These are phyloP conservation scores for Chrysocyon brachyurus DNA, from an alignment of 2,797 vertebrate genomes.

Conservation along the genomic window DNA sequence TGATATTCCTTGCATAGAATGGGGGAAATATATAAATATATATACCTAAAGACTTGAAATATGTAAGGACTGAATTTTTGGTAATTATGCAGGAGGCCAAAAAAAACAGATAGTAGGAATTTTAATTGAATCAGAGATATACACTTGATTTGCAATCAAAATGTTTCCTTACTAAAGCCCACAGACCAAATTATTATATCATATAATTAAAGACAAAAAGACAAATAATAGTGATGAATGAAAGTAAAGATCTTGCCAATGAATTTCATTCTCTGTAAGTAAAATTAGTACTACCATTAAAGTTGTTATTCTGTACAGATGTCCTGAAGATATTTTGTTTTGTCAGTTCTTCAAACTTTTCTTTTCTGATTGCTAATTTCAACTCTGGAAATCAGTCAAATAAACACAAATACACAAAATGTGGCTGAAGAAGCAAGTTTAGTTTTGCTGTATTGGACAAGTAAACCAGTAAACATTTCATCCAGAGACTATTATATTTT, in stretches of 20 bases:
- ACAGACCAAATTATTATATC: constrained; percentile 72
- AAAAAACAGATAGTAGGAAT: constrained; percentile 57
- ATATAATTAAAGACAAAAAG: constrained; percentile 69
- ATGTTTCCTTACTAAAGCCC: constrained; percentile 76
- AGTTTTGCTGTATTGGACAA: constrained; percentile 48
- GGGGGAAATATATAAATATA: not conserved
- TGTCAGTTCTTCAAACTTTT: constrained; percentile 66
- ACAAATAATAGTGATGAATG: constrained; percentile 69
- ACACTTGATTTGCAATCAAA: constrained; percentile 79
- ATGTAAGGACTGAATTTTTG: constrained; percentile 17
- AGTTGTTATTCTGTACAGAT: constrained; percentile 63
- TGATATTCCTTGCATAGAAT: not conserved
- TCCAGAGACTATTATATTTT: constrained; percentile 49
- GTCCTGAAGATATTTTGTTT: constrained; percentile 80
- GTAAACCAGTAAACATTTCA: constrained; percentile 51
- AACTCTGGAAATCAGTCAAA: constrained; percentile 78
- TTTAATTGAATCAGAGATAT: constrained; percentile 61
- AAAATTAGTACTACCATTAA: constrained; percentile 69
- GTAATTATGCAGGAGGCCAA: constrained; percentile 58
- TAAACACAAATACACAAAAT: constrained; percentile 75
- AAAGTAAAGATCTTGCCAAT: constrained; percentile 66
- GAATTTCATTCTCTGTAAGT: constrained; percentile 59
- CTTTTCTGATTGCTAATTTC: constrained; percentile 81
- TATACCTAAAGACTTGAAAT: constrained; percentile 8
- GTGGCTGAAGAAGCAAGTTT: constrained; percentile 59